Evolutionary conservation across 2,113 vertebrate species (phyloP).

Genomic region (Equus quagga): DNA sequence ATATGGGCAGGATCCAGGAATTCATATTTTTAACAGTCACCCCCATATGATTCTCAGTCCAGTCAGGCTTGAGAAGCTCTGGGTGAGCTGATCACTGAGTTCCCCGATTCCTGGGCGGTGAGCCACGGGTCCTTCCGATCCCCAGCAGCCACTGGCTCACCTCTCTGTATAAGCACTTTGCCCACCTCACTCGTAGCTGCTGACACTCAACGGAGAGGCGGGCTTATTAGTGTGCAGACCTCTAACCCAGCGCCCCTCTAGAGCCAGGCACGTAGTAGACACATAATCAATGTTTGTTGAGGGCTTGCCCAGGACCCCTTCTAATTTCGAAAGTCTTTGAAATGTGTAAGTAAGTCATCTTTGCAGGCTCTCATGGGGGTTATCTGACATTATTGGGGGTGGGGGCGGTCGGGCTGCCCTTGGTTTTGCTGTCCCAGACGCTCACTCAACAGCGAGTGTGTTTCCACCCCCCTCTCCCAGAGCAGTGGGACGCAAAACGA

Average conservation of each 20-base stretch:
- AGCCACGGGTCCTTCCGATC: neutral
- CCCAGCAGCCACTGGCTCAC: too few species aligned
- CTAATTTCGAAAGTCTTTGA: neutral
- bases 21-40: neutral
- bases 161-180: neutral
- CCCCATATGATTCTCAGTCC: neutral
- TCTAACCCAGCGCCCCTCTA: too few species aligned
- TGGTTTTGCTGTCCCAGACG: slow-evolving; percentile 46
- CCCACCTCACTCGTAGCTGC: neutral
- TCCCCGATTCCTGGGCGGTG: neutral
- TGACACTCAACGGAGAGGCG: neutral
- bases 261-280: slow-evolving; percentile 27
- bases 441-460: slow-evolving; percentile 11
- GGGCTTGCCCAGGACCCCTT: neutral
- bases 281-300: neutral
- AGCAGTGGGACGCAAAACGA: slow-evolving; percentile 55
- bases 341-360: neutral
- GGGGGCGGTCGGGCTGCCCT: neutral
- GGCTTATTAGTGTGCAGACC: neutral
- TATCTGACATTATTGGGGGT: neutral
- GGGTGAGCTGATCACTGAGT: neutral
- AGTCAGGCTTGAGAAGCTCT: neutral
- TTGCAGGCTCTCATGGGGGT: neutral
- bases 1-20: neutral
- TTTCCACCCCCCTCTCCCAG: neutral